phyloP scores from a whole-genome alignment of 2,113 vertebrate genomes.

The Tyrannus savana region DNA sequence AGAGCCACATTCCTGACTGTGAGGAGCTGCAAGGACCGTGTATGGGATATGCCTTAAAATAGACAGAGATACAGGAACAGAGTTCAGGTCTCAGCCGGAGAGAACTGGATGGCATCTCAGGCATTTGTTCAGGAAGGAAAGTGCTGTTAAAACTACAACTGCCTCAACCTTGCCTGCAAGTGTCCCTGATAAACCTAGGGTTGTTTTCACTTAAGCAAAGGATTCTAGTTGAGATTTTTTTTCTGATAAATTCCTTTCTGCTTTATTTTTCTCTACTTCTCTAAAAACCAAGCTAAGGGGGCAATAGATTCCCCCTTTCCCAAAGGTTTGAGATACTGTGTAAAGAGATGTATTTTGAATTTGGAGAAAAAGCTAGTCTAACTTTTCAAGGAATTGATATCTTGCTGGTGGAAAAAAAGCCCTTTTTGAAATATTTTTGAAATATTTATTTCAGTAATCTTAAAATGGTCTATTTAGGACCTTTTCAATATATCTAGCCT shows the following conservation, averaged over 20 bases:
- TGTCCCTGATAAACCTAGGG: not conserved
- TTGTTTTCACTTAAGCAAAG: not conserved
- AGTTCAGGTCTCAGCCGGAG: not conserved
- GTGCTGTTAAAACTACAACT: not conserved
- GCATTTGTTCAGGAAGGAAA: not conserved
- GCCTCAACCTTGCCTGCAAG: not conserved
- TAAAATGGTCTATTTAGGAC: not conserved
- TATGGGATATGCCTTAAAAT: constrained; percentile 15
- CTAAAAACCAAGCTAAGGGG: not conserved
- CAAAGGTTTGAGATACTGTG: not conserved
- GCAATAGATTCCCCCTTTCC: not conserved
- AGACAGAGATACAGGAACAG: not conserved
- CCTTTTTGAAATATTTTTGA: not conserved
- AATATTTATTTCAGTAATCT: not conserved
- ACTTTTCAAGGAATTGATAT: not conserved
- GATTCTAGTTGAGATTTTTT: not conserved
- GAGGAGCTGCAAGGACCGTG: not conserved
- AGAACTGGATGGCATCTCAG: not conserved
- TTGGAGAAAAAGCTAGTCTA: not conserved
- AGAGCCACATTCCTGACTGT: not conserved
- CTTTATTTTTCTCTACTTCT: not conserved
- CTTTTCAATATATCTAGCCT: not conserved
- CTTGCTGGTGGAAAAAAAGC: not conserved
- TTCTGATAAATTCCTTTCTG: not conserved
- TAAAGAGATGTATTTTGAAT: not conserved